phyloP scores from a whole-genome alignment of 2,888 invertebrate genomes.

The Volucella inanis region DNA sequence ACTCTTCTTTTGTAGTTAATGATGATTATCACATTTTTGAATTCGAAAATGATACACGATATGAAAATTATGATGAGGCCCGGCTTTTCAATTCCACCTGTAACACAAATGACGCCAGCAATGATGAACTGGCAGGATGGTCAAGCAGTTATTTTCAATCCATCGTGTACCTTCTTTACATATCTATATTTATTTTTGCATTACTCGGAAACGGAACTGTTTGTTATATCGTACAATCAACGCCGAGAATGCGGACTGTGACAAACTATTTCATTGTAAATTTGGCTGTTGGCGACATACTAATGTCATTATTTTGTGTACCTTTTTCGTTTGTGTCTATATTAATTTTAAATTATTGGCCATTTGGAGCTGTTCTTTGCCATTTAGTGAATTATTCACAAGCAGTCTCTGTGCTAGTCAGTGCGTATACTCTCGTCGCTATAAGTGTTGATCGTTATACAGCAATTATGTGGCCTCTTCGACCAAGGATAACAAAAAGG shows the following conservation, averaged over 20 bases:
- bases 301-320: constrained; percentile 95
- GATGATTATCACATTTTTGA: constrained; percentile 39
- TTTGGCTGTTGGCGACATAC: constrained; percentile 93
- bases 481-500: constrained; percentile 90
- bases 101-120: constrained; percentile 71
- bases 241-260: constrained; percentile 94
- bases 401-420: constrained; percentile 91
- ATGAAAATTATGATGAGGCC: constrained; percentile 39
- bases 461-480: constrained; percentile 94
- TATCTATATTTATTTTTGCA: constrained; percentile 88
- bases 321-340: constrained; percentile 94
- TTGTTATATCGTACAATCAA: constrained; percentile 92
- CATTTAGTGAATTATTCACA: constrained; percentile 92
- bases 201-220: constrained; percentile 91
- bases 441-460: constrained; percentile 95
- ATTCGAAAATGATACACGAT: constrained; percentile 34
- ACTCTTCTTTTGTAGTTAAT: constrained; percentile 10
- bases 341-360: constrained; percentile 92
- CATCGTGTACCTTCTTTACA: constrained; percentile 88
- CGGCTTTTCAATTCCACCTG: constrained; percentile 77
- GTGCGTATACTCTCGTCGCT: constrained; percentile 94
- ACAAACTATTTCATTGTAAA: constrained; percentile 96
- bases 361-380: constrained; percentile 92
- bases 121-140: constrained; percentile 77
- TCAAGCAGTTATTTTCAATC: constrained; percentile 86